Conservation (phyloP, 2,888 invertebrate genomes). For the Cryptus armator region DNA sequence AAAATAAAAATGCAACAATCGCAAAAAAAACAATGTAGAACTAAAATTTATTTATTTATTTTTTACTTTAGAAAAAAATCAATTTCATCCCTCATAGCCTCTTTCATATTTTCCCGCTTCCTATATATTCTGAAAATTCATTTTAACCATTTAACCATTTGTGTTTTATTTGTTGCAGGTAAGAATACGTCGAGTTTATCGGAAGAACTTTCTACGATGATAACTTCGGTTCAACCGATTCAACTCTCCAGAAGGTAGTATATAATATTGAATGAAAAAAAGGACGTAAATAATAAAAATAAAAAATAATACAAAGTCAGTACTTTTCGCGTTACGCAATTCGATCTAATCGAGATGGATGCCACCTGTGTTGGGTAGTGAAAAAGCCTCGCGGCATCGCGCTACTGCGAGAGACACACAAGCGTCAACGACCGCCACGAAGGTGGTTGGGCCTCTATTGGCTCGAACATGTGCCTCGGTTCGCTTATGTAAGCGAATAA, state of each 20-base stretch:
- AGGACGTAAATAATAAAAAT: conserved; percentile 11
- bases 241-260: conserved; percentile 34
- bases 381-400: conserved; percentile 39
- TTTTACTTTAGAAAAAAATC: background rate
- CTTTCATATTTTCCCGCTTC: too few species aligned
- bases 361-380: conserved; percentile 46
- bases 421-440: conserved; percentile 82
- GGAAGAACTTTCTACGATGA: conserved; percentile 24
- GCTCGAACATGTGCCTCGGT: conserved; percentile 38
- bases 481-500: conserved; percentile 68
- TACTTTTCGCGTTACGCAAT: conserved; percentile 50
- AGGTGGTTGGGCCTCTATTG: conserved; percentile 73
- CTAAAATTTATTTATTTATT: background rate
- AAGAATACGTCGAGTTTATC: conserved; percentile 60
- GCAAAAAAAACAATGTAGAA: background rate
- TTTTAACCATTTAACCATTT: conserved; percentile 3
- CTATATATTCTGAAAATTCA: background rate
- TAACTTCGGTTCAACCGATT: conserved; percentile 9
- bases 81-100: too few species aligned
- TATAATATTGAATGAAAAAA: conserved; percentile 10
- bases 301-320: conserved; percentile 12
- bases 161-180: conserved; percentile 74
- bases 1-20: too few species aligned
- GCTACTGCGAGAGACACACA: conserved; percentile 62
- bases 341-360: conserved; percentile 51